These are phyloP conservation scores for Pelusios castaneus DNA, from an alignment of 2,113 vertebrate species.

Conservation along the genomic window DNA sequence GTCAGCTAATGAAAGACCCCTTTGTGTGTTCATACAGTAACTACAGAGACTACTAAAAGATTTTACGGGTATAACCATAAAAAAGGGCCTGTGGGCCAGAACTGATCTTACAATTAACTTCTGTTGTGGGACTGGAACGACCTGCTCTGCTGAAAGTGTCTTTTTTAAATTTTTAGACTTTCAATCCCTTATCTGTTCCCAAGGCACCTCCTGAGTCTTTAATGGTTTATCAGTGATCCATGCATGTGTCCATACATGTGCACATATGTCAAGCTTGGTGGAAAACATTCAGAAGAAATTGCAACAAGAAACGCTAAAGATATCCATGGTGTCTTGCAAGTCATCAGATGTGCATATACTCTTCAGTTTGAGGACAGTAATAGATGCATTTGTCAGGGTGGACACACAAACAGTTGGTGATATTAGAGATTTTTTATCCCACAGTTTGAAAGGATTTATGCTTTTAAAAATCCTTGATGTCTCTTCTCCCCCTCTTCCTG, in stretches of 20 bases:
- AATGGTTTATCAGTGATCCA: conserved; percentile 10
- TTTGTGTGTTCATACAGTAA: conserved; percentile 74
- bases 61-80: conserved; percentile 42
- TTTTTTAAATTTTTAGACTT: conserved; percentile 57
- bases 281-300: background rate
- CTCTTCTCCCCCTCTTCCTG: background rate
- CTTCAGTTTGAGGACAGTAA: fast-evolving
- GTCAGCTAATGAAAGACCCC: conserved; percentile 75
- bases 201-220: conserved; percentile 28
- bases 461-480: background rate
- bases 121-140: conserved; percentile 62
- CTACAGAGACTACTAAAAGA: conserved; percentile 67
- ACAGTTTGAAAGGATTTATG: fast-evolving
- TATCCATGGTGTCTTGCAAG: background rate
- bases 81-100: conserved; percentile 64
- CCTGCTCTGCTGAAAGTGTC: conserved; percentile 54
- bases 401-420: background rate
- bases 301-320: background rate
- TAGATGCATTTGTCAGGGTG: background rate
- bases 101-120: conserved; percentile 69
- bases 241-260: fast-evolving
- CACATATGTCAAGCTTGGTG: fast-evolving
- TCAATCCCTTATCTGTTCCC: conserved; percentile 22
- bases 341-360: background rate
- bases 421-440: background rate